Percentiles rank a stretch among this genome's conserved stretches.
Evolutionary conservation across 2,888 invertebrate genomes (phyloP).

Genomic region (Aphrophora alni): DNA sequence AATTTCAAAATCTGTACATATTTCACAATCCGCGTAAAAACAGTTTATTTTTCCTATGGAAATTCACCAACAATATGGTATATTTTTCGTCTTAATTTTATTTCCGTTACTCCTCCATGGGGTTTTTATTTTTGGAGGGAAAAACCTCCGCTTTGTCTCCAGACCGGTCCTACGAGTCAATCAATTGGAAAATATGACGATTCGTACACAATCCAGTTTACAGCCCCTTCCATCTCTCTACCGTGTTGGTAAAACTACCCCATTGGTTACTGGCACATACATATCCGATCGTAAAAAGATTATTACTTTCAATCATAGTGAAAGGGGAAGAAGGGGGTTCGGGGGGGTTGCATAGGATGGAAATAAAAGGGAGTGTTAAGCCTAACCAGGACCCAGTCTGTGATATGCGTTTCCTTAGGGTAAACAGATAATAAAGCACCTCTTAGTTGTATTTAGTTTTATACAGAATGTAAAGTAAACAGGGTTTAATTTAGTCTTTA

Average conservation of each 20-base stretch:
- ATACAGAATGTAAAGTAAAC: no score
- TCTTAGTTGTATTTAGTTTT: no score
- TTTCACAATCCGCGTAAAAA: no score
- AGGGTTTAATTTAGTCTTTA: no score
- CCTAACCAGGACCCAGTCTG: not conserved
- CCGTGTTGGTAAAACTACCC: not conserved
- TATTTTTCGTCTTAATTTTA: no score
- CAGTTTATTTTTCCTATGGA: no score
- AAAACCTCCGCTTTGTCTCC: not conserved
- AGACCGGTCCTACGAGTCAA: not conserved
- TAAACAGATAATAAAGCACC: not conserved
- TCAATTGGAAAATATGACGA: slow-evolving; percentile 5
- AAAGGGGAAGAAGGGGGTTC: not conserved
- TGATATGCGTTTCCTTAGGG: not conserved
- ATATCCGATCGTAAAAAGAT: slow-evolving; percentile 6
- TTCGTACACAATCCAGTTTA: not conserved
- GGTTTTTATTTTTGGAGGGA: no score
- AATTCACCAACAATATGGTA: no score
- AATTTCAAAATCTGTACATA: no score
- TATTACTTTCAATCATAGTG: slow-evolving; percentile 9
- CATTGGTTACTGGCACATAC: slow-evolving; percentile 2
- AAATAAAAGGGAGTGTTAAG: not conserved
- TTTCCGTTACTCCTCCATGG: no score
- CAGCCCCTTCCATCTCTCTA: not conserved
- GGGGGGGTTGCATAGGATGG: not conserved